Percentiles rank a stretch among this genome's conserved stretches.
Evolutionary conservation across 2,888 invertebrate species (phyloP).

Genomic region (Thyatira batis): DNA sequence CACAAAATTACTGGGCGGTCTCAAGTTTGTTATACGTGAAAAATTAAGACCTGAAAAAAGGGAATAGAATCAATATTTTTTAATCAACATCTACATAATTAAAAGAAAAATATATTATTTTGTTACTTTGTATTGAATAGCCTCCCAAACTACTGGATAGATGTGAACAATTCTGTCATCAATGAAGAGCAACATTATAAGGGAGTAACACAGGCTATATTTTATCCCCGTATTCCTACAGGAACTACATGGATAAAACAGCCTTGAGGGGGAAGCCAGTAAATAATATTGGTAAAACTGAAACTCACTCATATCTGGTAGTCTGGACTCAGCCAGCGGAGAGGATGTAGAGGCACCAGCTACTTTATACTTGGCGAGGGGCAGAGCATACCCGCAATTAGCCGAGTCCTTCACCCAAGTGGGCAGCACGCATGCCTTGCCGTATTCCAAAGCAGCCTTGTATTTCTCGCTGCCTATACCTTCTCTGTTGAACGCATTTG

Average conservation of each 20-base stretch:
- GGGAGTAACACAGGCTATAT: too few species aligned
- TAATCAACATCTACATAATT: too few species aligned
- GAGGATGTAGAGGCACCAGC: constrained; percentile 86
- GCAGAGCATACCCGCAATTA: constrained; percentile 86
- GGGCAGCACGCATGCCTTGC: constrained; percentile 85
- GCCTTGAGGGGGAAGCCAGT: too few species aligned
- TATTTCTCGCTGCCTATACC: constrained; percentile 88
- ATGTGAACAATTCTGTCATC: too few species aligned
- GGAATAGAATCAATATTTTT: not conserved
- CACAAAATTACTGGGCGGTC: constrained; percentile 61
- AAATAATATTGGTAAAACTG: not conserved
- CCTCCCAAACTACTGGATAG: too few species aligned
- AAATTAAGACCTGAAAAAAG: constrained; percentile 67
- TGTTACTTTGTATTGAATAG: too few species aligned
- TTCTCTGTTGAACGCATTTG: constrained; percentile 71
- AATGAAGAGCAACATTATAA: too few species aligned
- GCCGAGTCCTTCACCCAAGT: constrained; percentile 92
- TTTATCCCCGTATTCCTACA: too few species aligned
- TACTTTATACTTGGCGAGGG: constrained; percentile 82
- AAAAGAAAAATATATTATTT: too few species aligned
- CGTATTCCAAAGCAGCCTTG: constrained; percentile 79
- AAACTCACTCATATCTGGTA: constrained; percentile 76
- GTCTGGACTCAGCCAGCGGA: constrained; percentile 81
- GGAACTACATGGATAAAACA: too few species aligned
- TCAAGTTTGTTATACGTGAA: constrained; percentile 68